Evolutionary conservation across 2,888 invertebrate species (phyloP).

Genomic region (Nymphalis polychloros): DNA sequence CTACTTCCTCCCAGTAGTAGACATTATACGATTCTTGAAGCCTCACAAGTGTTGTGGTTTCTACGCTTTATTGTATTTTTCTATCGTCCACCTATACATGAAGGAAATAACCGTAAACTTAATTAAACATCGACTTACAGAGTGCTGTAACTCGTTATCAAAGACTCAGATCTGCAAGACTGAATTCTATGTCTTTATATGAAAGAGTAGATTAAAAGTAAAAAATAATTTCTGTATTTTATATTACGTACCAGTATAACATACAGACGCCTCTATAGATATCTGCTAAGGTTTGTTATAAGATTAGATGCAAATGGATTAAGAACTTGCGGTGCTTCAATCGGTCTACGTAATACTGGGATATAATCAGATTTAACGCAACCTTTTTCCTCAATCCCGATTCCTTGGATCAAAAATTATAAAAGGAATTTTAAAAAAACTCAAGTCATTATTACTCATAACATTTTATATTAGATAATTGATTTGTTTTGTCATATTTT

Average conservation of each 20-base stretch:
- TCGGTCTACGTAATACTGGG: conserved; percentile 60
- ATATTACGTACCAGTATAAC: conserved; percentile 9
- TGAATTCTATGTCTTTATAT: conserved; percentile 17
- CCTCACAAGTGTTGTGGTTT: conserved; percentile 76
- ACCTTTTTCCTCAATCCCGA: conserved; percentile 41
- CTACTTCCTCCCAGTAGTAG: conserved; percentile 73
- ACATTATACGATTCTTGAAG: conserved; percentile 75
- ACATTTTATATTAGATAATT: neutral
- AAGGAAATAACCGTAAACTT: conserved; percentile 45
- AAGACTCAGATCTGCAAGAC: conserved; percentile 2
- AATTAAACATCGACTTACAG: conserved; percentile 36
- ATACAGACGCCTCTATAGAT: conserved; percentile 31
- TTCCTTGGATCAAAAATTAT: conserved; percentile 32
- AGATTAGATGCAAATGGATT: conserved; percentile 81
- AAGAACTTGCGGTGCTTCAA: conserved; percentile 76
- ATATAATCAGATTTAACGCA: conserved; percentile 63
- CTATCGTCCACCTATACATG: conserved; percentile 41
- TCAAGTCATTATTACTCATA: neutral
- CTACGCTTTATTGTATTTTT: conserved; percentile 61
- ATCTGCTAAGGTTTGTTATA: conserved; percentile 75
- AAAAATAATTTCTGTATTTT: neutral
- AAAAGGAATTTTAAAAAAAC: conserved; percentile 7
- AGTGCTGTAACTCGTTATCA: conserved; percentile 35
- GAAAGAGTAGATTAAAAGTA: neutral
- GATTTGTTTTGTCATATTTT: conserved; percentile 5